A percentile compares a stretch with the other conserved stretches of the same genome.
These are phyloP conservation scores for Horisme vitalbata DNA, from an alignment of 2,888 invertebrate genomes.

Conservation along the genomic window DNA sequence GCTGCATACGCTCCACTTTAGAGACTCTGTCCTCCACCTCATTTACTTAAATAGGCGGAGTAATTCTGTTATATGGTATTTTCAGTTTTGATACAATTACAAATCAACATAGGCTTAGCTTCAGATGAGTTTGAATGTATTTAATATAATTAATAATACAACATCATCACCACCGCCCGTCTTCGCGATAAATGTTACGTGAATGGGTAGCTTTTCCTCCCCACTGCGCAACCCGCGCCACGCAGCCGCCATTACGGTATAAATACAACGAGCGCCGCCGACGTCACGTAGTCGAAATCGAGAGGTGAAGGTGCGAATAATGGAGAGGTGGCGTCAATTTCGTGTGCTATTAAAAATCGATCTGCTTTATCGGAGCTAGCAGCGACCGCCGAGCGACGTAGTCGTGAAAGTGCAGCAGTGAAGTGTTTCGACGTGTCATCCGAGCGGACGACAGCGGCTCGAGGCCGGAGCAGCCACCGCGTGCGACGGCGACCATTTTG, in stretches of 20 bases:
- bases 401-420: slow-evolving; percentile 75
- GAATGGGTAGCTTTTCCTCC: slow-evolving; percentile 60
- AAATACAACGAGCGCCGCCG: slow-evolving; percentile 63
- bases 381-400: slow-evolving; percentile 74
- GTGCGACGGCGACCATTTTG: slow-evolving; percentile 70
- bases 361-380: slow-evolving; percentile 75
- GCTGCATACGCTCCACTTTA: too few species aligned
- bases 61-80: too few species aligned
- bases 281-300: slow-evolving; percentile 79
- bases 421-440: slow-evolving; percentile 81
- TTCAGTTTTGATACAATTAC: too few species aligned
- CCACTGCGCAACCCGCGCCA: slow-evolving; percentile 62
- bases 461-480: slow-evolving; percentile 61
- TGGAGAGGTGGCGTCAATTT: slow-evolving; percentile 78
- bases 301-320: slow-evolving; percentile 78
- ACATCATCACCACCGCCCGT: neutral
- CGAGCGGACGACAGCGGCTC: slow-evolving; percentile 73
- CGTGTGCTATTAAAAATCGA: slow-evolving; percentile 68
- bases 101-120: too few species aligned
- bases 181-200: slow-evolving; percentile 20
- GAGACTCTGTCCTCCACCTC: too few species aligned
- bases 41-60: too few species aligned
- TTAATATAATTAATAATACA: neutral
- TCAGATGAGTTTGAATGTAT: too few species aligned
- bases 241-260: slow-evolving; percentile 73